phyloP scores from a whole-genome alignment of 2,113 vertebrate genomes.

The Sphyrna mokarran region DNA sequence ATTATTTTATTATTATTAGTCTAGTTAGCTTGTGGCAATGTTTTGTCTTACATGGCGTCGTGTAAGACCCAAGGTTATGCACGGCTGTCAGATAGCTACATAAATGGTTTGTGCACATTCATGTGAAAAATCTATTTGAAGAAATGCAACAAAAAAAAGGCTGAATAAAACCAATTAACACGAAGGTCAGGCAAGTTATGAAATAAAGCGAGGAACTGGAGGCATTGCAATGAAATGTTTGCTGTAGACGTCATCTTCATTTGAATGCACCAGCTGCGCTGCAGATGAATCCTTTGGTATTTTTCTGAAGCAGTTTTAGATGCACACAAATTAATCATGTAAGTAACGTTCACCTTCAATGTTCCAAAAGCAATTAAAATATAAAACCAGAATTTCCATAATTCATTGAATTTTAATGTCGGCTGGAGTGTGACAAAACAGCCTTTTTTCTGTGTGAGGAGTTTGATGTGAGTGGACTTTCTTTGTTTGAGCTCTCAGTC shows the following conservation, averaged over 20 bases:
- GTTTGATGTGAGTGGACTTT: not conserved
- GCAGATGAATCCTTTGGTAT: not conserved
- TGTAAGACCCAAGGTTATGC: not conserved
- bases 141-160: constrained; percentile 42
- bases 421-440: not conserved
- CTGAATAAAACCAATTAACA: constrained; percentile 64
- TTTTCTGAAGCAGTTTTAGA: constrained; percentile 1
- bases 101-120: not conserved
- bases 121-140: not conserved
- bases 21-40: constrained; percentile 8
- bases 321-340: constrained; percentile 7
- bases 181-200: constrained; percentile 26
- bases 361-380: constrained; percentile 31
- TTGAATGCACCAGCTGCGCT: constrained; percentile 6
- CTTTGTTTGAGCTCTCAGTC: constrained; percentile 6
- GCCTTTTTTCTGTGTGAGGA: not conserved
- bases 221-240: constrained; percentile 9
- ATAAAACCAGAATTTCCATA: constrained; percentile 5
- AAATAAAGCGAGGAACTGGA: constrained; percentile 19
- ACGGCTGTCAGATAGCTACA: not conserved
- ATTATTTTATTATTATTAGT: not conserved
- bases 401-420: constrained; percentile 30
- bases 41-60: not conserved
- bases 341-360: not conserved
- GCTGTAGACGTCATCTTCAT: not conserved